phyloP scores from a whole-genome alignment of 2,888 invertebrate genomes.

The Linnaemya vulpina region DNA sequence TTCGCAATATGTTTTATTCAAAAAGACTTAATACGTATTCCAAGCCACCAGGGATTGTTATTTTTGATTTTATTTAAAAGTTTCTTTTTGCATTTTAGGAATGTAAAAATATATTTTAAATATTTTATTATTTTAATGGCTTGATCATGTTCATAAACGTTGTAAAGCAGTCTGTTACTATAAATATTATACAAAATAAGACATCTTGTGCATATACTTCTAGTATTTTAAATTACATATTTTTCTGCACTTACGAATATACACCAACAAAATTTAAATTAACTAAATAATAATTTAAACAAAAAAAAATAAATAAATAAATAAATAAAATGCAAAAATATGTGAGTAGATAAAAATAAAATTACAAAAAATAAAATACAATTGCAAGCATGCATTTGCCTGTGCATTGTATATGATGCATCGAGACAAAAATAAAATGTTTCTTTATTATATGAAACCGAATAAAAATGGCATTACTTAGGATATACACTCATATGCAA shows the following conservation, averaged over 20 bases:
- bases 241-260: conserved; percentile 23
- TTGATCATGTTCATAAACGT: neutral
- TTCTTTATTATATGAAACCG: conserved; percentile 35
- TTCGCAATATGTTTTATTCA: no score
- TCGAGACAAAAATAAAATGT: conserved; percentile 33
- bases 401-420: conserved; percentile 13
- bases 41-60: no score
- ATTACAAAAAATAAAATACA: conserved; percentile 26
- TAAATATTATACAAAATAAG: neutral
- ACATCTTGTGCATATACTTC: neutral
- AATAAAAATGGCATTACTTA: conserved; percentile 34
- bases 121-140: no score
- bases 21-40: no score
- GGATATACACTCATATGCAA: neutral
- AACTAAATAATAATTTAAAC: conserved; percentile 30
- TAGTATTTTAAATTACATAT: conserved; percentile 15
- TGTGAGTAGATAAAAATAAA: conserved; percentile 27
- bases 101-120: no score
- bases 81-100: no score
- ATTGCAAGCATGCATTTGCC: conserved; percentile 13
- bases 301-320: neutral
- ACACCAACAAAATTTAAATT: conserved; percentile 7
- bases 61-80: no score
- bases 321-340: conserved; percentile 22
- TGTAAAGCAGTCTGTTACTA: neutral